Evolutionary conservation across 2,797 vertebrate species (phyloP), one percentile per base, ranked within the genome.

Genomic region (Pseudochaenichthys georgianus): DNA sequence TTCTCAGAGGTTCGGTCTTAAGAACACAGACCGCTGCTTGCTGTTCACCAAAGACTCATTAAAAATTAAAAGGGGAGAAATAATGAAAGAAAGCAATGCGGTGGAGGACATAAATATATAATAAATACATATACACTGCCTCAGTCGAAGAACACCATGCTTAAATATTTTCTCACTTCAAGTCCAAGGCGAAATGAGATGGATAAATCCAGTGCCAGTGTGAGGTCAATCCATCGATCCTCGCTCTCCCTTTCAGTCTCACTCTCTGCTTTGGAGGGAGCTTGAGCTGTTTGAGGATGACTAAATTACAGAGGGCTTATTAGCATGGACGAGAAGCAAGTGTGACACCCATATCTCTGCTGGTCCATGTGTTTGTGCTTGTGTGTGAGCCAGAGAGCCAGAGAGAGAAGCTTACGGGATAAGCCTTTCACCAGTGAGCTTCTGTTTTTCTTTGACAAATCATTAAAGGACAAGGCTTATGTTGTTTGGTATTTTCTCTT

Each of bases 11-110:
- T 34, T 64, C 73, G 69, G 69, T 78, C 67, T 50, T 2, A 21
- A 72, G 63, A 83, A 81, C 61, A 64, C 42, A 65, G 71, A 69
- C 46, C 1, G 73, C 73, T 46, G 78, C 78, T 77, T 28, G 16
- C 81, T 69, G 63, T 69, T 58, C 81, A 82, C 65, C 61, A 70
- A 62, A 81, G 76, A 69, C 86, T 87, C 87, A 92, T 93, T 93
- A 91, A 93, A 92, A 90, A 90, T 87, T 53, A 85, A 92, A 84
- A 73, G 45, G 43, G 38, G 57, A 38, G 15, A 63, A 78, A 85
- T 79, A 83, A 87, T 76, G 12, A 88, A 88, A 86, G 77, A 87
- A 81, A 81, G 65, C 55, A 66, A 70, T 31, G 61, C n/a, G 8
- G 34, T 23, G 42, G 47, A 74, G 51, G 60, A 69, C 47, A 73